Base-by-base conservation (phyloP, 2,888 invertebrate species). In the Athripsodes cinereus region DNA sequence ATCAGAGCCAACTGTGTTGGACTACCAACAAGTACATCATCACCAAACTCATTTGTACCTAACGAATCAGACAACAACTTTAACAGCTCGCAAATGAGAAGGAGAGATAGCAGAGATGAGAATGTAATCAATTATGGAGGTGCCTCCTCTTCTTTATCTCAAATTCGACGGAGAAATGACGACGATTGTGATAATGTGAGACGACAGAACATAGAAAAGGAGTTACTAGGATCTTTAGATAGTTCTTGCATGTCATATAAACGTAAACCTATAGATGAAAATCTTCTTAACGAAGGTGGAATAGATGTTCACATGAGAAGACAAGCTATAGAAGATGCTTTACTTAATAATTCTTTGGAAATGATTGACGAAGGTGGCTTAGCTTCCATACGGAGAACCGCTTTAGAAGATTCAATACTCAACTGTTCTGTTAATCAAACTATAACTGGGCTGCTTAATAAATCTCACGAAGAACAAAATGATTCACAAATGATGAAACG, bases 261-360 rank as follows among this genome's bases (percentile, higher is more conserved):
- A 44, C 31, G 57, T 16, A 52, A 57, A 22, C 47, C 53, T n/a
- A 53, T 57, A 34, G 58, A 52, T 19, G 54, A 54, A 31, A 54
- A 57, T 34, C 44, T 58, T 48, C 11, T 54, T 11, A 54, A 53
- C 16, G 57, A 57, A 18, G 46, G 22, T 16, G 52, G 31, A 6
- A 48, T 54, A 13, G 54, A 54, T n/a, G 26, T 13, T 31, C 48
- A 49, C 21, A 51, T 54, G 19, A 54, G 59, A 18, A 26, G 55
- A 44, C 55, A 59, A 19, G 59, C 55, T n/a, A 59, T 55, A 8
- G 55, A 59, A 54, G 57, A 62, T 13, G 52, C 57, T 1, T 52
- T 62, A 11, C 49, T 59, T 21, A 62, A 60, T 18, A 57, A 57
- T 16, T 57, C 57, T 13, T 13, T 57, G 21, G 57, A 57, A 22